Evolutionary conservation across 2,797 vertebrate species (phyloP).

Genomic region (Harpagifer antarcticus): DNA sequence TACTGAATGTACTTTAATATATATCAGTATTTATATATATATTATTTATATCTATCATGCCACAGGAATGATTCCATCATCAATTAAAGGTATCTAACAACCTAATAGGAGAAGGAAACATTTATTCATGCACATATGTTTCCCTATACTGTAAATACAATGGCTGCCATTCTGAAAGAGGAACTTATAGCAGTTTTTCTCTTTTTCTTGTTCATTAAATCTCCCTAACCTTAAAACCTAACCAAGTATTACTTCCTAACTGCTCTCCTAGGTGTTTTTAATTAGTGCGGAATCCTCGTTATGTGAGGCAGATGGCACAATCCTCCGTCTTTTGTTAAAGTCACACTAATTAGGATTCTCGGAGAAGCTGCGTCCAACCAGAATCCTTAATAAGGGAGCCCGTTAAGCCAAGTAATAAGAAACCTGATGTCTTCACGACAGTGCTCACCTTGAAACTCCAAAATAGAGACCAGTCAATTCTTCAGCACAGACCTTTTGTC

Average conservation of each 20-base stretch:
- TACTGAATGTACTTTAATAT: neutral
- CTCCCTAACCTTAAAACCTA: constrained; percentile 75
- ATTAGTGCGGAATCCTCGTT: constrained; percentile 91
- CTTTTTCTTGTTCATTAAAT: constrained; percentile 78
- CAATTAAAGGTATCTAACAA: constrained; percentile 16
- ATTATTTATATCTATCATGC: neutral
- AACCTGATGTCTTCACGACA: constrained; percentile 83
- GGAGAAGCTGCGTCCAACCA: constrained; percentile 86
- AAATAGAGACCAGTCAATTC: constrained; percentile 68
- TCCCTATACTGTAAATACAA: constrained; percentile 36
- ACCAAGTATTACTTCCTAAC: constrained; percentile 87
- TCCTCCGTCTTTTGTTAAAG: constrained; percentile 90
- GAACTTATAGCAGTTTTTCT: constrained; percentile 54
- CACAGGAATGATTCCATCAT: neutral
- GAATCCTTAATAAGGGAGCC: constrained; percentile 89
- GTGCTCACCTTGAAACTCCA: constrained; percentile 85
- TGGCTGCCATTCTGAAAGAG: constrained; percentile 34
- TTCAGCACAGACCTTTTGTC: constrained; percentile 56
- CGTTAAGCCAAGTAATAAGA: constrained; percentile 86
- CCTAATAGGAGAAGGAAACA: constrained; percentile 14
- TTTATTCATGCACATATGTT: constrained; percentile 37
- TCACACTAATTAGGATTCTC: constrained; percentile 95
- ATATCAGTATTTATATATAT: neutral
- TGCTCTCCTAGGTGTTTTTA: constrained; percentile 90
- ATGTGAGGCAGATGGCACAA: constrained; percentile 91